Evolutionary conservation across 53 echinoderm and acorn worm genomes (phyloP).

Genomic region (Holothuria leucospilota): DNA sequence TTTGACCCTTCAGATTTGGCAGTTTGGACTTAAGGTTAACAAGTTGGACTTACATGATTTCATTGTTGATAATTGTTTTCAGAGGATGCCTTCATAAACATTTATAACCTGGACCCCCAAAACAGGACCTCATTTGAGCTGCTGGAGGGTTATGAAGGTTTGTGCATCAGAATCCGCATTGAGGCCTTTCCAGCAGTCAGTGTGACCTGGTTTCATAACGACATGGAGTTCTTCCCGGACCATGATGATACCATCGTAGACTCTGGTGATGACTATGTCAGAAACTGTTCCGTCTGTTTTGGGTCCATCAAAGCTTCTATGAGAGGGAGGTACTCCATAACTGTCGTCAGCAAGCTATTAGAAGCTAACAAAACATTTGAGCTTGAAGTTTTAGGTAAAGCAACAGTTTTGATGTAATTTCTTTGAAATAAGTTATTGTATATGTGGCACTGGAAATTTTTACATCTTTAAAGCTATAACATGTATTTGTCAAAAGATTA

Average conservation of each 20-base stretch:
- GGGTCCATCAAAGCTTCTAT: neutral
- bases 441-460: no score
- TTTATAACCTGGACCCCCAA: constrained; percentile 30
- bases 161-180: neutral
- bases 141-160: neutral
- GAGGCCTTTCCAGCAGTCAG: constrained; percentile 19
- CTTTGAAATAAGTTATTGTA: no score
- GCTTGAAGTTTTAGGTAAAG: neutral
- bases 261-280: neutral
- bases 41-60: no score
- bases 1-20: no score
- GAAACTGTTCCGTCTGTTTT: constrained; percentile 6
- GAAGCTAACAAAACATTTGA: neutral
- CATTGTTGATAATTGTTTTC: neutral
- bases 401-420: no score
- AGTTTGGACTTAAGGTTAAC: no score
- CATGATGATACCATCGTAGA: neutral
- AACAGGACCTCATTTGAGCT: neutral
- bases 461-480: no score
- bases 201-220: neutral
- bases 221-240: neutral
- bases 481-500: no score
- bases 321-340: neutral
- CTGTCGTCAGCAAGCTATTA: neutral
- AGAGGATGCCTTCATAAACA: constrained; percentile 8